These are phyloP conservation scores for Numenius phaeopus DNA, from an alignment of 2,797 vertebrate species.

Conservation along the genomic window DNA sequence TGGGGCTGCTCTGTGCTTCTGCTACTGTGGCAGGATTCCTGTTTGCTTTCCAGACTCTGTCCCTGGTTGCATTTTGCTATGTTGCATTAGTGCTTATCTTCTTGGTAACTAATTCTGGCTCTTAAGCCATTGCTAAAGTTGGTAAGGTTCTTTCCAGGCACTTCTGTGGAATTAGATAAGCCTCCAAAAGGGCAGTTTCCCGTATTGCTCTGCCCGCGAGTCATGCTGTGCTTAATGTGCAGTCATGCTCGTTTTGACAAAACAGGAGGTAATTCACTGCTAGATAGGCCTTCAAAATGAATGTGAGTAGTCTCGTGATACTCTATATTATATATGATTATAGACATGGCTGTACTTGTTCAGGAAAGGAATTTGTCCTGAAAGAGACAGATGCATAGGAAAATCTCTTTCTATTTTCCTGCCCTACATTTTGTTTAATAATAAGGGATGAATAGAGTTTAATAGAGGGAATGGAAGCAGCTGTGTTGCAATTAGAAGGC, in stretches of 20 bases:
- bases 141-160: not conserved
- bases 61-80: not conserved
- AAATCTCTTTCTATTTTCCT: slow-evolving; percentile 33
- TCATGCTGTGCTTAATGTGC: slow-evolving; percentile 16
- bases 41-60: not conserved
- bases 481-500: slow-evolving; percentile 36
- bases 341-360: slow-evolving; percentile 1
- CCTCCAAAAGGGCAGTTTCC: slow-evolving; percentile 4
- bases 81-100: not conserved
- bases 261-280: slow-evolving; percentile 41
- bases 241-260: not conserved
- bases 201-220: slow-evolving; percentile 9
- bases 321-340: slow-evolving; percentile 14
- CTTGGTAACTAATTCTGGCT: not conserved
- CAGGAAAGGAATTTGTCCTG: slow-evolving; percentile 23
- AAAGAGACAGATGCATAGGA: slow-evolving; percentile 37
- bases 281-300: slow-evolving; percentile 31
- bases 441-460: slow-evolving; percentile 37
- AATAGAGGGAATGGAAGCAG: slow-evolving; percentile 47
- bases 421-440: slow-evolving; percentile 42
- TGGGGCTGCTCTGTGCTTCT: not conserved
- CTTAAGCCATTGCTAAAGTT: not conserved
- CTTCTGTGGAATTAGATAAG: not conserved
- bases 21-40: not conserved
- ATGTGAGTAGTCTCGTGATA: slow-evolving; percentile 2